Evolutionary conservation across 1,140 invertebrate genomes (phyloP).

Genomic region (Habropoda laboriosa): DNA sequence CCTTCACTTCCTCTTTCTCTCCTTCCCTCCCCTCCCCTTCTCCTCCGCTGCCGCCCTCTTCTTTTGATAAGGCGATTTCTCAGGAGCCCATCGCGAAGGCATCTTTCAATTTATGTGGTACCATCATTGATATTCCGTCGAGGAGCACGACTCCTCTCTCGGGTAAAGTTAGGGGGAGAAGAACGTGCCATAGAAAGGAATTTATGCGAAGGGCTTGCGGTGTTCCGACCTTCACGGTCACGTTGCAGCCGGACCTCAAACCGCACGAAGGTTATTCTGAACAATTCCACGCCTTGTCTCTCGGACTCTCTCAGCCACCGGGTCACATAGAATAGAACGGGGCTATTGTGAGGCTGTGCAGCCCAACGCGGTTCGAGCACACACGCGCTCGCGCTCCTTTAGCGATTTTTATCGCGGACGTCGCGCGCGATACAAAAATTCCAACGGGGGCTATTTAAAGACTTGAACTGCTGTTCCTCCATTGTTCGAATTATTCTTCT

Average conservation of each 20-base stretch:
- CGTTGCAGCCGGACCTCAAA: conserved; percentile 58
- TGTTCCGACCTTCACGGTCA: conserved; percentile 60
- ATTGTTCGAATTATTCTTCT: neutral
- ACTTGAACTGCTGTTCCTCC: neutral
- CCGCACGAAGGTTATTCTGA: conserved; percentile 50
- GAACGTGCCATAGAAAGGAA: conserved; percentile 52
- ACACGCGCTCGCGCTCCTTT: neutral
- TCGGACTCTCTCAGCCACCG: conserved; percentile 5
- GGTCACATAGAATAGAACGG: conserved; percentile 38
- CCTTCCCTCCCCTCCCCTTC: no score
- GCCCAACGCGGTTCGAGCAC: neutral
- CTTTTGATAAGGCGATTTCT: conserved; percentile 25
- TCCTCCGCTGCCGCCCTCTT: no score
- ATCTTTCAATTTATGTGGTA: conserved; percentile 53
- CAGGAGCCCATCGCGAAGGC: conserved; percentile 25
- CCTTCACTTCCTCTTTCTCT: neutral
- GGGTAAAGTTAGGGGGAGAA: conserved; percentile 29
- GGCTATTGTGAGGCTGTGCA: neutral
- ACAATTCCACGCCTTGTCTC: conserved; percentile 49
- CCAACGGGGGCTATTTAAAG: conserved; percentile 23
- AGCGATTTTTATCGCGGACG: conserved; percentile 18
- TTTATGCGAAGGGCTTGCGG: conserved; percentile 62
- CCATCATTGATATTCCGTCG: conserved; percentile 54
- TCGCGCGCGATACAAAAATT: conserved; percentile 24
- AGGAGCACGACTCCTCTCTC: conserved; percentile 38